Conservation (phyloP, 2,113 vertebrate genomes). For the Phasianus colchicus region DNA sequence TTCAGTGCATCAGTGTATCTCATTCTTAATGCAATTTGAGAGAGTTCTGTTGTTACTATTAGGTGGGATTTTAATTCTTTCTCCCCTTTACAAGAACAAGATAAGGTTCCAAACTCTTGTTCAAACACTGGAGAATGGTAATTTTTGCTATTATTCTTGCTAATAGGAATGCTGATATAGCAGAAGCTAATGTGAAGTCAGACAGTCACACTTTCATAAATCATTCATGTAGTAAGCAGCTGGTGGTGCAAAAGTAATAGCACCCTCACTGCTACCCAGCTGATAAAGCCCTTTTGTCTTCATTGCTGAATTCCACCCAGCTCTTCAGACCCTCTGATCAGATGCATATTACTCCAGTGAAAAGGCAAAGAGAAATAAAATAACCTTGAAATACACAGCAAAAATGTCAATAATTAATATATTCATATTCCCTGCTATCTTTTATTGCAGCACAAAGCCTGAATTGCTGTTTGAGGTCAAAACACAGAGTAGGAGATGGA, state of each 20-base stretch:
- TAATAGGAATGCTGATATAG: conserved; percentile 30
- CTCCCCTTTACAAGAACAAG: background rate
- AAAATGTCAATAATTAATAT: conserved; percentile 14
- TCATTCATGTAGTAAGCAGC: conserved; percentile 56
- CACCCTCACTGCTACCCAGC: conserved; percentile 24
- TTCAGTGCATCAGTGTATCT: background rate
- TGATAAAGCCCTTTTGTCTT: conserved; percentile 43
- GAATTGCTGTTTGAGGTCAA: background rate
- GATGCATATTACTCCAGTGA: background rate
- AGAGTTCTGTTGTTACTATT: background rate
- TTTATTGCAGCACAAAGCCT: background rate
- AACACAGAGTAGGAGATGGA: background rate
- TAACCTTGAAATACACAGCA: background rate
- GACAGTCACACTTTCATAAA: conserved; percentile 52
- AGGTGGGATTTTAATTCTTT: background rate
- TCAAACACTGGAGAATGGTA: conserved; percentile 10
- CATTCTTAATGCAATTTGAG: background rate
- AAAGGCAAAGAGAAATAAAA: background rate
- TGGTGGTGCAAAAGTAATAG: conserved; percentile 50
- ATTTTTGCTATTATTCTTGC: conserved; percentile 16
- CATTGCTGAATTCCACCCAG: background rate
- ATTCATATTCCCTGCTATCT: background rate
- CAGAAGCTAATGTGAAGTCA: conserved; percentile 37
- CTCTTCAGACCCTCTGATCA: background rate
- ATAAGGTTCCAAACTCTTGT: conserved; percentile 2